These are phyloP conservation scores for Sylvicola cinctus DNA, from an alignment of 2,888 invertebrate species.

Conservation along the genomic window DNA sequence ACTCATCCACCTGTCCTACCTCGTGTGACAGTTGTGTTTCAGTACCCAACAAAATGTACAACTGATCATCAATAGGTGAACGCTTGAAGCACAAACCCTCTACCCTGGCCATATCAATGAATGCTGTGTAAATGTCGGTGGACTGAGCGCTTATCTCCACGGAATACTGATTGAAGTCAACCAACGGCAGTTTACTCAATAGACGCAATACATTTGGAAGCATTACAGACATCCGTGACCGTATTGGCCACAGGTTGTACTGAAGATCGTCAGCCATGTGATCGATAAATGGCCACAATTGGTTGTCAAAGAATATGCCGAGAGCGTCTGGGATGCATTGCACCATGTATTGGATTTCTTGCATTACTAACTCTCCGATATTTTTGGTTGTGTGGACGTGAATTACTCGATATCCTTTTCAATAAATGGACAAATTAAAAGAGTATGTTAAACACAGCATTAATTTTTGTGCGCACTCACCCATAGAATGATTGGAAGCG, in stretches of 20 bases:
- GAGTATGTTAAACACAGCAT: no score
- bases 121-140: constrained; percentile 19
- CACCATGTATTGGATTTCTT: constrained; percentile 22
- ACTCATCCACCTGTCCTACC: no score
- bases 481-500: no score
- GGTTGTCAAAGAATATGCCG: constrained; percentile 20
- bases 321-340: constrained; percentile 20
- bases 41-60: constrained; percentile 21
- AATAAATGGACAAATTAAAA: no score
- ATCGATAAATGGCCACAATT: constrained; percentile 12
- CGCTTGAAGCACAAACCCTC: constrained; percentile 24
- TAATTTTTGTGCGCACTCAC: no score
- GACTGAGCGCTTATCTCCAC: constrained; percentile 22
- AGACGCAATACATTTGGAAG: constrained; percentile 22
- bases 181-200: constrained; percentile 24
- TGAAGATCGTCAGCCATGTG: constrained; percentile 19
- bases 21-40: no score
- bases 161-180: constrained; percentile 20
- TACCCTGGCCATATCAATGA: constrained; percentile 19
- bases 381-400: background rate
- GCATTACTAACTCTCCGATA: constrained; percentile 19
- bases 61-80: constrained; percentile 20
- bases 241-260: constrained; percentile 24
- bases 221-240: constrained; percentile 14
- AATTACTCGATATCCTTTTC: background rate